These are phyloP conservation scores for Patella caerulea DNA, from an alignment of 2,888 invertebrate genomes.

Conservation along the genomic window DNA sequence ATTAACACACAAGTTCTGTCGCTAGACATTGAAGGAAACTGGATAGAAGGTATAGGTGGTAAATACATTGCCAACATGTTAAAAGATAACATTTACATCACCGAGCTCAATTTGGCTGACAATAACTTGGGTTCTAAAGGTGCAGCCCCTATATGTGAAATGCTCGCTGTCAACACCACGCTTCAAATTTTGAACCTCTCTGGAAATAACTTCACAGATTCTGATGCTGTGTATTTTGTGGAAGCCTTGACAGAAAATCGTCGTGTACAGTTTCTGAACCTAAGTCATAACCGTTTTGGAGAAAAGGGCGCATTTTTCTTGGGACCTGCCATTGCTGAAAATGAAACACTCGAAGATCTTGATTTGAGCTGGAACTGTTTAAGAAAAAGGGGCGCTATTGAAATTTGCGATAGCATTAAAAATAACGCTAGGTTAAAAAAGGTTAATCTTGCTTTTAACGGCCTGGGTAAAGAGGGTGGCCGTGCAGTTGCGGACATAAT, in stretches of 20 bases:
- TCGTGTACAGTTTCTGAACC: slow-evolving; percentile 68
- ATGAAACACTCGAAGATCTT: slow-evolving; percentile 72
- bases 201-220: slow-evolving; percentile 35
- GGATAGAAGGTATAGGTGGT: slow-evolving; percentile 61
- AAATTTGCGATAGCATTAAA: slow-evolving; percentile 47
- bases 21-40: slow-evolving; percentile 64
- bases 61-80: slow-evolving; percentile 57
- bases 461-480: slow-evolving; percentile 70
- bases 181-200: slow-evolving; percentile 52
- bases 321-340: slow-evolving; percentile 66
- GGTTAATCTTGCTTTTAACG: slow-evolving; percentile 74
- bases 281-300: slow-evolving; percentile 75
- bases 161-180: slow-evolving; percentile 52
- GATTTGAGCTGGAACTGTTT: slow-evolving; percentile 67
- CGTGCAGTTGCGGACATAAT: slow-evolving; percentile 49
- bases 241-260: slow-evolving; percentile 49
- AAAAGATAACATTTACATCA: slow-evolving; percentile 64
- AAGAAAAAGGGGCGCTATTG: slow-evolving; percentile 42
- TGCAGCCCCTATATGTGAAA: slow-evolving; percentile 47
- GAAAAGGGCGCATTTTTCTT: slow-evolving; percentile 71
- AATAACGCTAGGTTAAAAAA: slow-evolving; percentile 48
- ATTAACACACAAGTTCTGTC: slow-evolving; percentile 54
- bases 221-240: slow-evolving; percentile 4
- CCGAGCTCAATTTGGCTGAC: slow-evolving; percentile 53
- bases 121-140: slow-evolving; percentile 54